phyloP scores from a whole-genome alignment of 2,113 vertebrate genomes.

The Menidia beryllina region DNA sequence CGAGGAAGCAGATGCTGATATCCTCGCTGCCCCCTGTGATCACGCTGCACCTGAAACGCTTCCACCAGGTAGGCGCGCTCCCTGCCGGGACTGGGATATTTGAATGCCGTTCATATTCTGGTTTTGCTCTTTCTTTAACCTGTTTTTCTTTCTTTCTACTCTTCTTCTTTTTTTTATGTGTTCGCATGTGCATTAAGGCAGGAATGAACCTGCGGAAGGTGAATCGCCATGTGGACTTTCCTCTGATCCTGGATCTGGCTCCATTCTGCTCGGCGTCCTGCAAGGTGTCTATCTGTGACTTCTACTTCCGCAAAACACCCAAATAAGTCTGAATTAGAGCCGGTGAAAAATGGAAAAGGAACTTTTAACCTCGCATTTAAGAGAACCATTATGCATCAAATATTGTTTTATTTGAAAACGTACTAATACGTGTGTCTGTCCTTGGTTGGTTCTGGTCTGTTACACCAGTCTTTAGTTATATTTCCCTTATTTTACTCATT shows the following conservation, averaged over 20 bases:
- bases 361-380: not conserved
- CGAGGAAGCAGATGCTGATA: slow-evolving; percentile 95
- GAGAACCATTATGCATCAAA: not conserved
- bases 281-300: slow-evolving; percentile 79
- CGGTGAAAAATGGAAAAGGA: not conserved
- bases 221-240: slow-evolving; percentile 96
- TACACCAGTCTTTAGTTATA: not conserved
- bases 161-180: not conserved
- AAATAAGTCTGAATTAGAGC: not conserved
- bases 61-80: slow-evolving; percentile 87
- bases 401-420: not conserved
- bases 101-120: not conserved
- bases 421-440: not conserved
- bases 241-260: slow-evolving; percentile 90
- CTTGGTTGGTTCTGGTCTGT: not conserved
- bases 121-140: too few relatives aligned
- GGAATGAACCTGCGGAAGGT: slow-evolving; percentile 96
- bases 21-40: slow-evolving; percentile 92
- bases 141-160: too few relatives aligned
- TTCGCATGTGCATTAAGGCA: slow-evolving; percentile 79
- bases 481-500: slow-evolving; percentile 9
- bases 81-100: not conserved
- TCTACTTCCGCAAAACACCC: not conserved
- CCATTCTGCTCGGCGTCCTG: slow-evolving; percentile 94
- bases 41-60: slow-evolving; percentile 96